A percentile compares a stretch with the other conserved stretches of the same genome.
Conservation (phyloP, 2,888 invertebrate genomes). For the Allacma fusca region DNA sequence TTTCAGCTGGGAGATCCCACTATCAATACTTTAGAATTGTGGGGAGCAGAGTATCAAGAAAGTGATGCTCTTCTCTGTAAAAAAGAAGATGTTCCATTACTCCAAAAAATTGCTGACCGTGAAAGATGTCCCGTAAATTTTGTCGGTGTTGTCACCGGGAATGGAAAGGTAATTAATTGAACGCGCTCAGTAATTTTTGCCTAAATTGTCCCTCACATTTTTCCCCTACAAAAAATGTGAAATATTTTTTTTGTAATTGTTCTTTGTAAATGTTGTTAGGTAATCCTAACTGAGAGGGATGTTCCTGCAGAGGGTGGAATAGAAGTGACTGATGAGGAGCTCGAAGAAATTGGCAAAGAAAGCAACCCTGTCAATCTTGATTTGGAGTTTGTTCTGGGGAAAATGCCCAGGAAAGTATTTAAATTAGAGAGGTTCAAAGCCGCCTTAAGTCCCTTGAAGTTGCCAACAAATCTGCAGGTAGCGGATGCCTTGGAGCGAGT, state of each 20-base stretch:
- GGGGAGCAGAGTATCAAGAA: constrained; percentile 99
- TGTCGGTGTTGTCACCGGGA: constrained; percentile 90
- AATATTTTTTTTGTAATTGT: no score
- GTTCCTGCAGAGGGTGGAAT: constrained; percentile 46
- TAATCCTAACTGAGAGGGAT: constrained; percentile 56
- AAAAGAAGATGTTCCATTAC: constrained; percentile 71
- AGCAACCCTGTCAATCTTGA: constrained; percentile 86
- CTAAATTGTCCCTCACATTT: no score
- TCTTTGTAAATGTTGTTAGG: no score
- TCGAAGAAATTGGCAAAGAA: constrained; percentile 63
- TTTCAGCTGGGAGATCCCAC: constrained; percentile 95
- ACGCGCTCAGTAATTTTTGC: not conserved
- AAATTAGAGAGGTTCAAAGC: constrained; percentile 68
- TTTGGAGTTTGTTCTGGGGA: constrained; percentile 86
- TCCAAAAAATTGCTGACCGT: constrained; percentile 78
- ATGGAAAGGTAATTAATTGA: constrained; percentile 70
- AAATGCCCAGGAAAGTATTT: constrained; percentile 83
- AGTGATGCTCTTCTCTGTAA: constrained; percentile 88
- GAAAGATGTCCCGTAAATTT: constrained; percentile 93
- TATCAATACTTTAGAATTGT: constrained; percentile 89
- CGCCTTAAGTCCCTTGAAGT: constrained; percentile 67
- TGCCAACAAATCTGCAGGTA: constrained; percentile 72
- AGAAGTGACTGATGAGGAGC: constrained; percentile 47
- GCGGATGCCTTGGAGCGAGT: constrained; percentile 78
- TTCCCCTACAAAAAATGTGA: no score